A percentile compares a stretch with the other conserved stretches of the same genome.
phyloP scores from a whole-genome alignment of 2,888 invertebrate genomes.

The Tribolium freemani region DNA sequence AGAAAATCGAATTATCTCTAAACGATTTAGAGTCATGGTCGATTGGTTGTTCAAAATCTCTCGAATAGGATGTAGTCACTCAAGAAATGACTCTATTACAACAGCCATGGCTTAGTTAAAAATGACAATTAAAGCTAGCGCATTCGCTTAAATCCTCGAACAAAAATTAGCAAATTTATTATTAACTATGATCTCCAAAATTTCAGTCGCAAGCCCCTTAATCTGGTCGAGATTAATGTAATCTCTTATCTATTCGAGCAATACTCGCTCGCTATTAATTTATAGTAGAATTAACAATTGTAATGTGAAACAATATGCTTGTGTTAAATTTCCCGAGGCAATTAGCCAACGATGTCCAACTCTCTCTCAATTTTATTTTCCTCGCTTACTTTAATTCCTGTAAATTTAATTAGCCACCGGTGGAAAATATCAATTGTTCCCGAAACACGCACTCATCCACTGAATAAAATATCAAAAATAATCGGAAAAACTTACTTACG shows the following conservation, averaged over 20 bases:
- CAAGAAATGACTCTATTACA: too few species aligned
- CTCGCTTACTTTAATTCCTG: conserved; percentile 31
- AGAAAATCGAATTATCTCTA: too few species aligned
- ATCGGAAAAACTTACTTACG: conserved; percentile 36
- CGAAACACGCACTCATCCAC: conserved; percentile 6
- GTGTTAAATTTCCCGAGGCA: conserved; percentile 35
- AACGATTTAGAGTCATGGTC: too few species aligned
- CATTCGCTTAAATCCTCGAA: neutral
- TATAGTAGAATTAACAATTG: conserved; percentile 36
- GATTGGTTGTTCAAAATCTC: too few species aligned
- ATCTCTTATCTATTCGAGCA: conserved; percentile 29
- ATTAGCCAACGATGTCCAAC: conserved; percentile 23
- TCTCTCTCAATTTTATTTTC: conserved; percentile 10
- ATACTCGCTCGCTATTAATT: conserved; percentile 25
- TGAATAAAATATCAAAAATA: conserved; percentile 41
- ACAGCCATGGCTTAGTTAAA: too few species aligned
- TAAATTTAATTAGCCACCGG: conserved; percentile 23
- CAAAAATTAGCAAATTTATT: neutral
- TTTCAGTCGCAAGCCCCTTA: neutral
- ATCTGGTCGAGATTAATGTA: conserved; percentile 23
- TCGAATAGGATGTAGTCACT: too few species aligned
- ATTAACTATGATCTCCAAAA: neutral
- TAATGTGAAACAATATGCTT: conserved; percentile 31
- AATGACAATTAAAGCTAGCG: too few species aligned
- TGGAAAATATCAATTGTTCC: conserved; percentile 20